A percentile compares a stretch with the other conserved stretches of the same genome.
Conservation (phyloP, 2,113 vertebrate genomes). For the Channa argus region DNA sequence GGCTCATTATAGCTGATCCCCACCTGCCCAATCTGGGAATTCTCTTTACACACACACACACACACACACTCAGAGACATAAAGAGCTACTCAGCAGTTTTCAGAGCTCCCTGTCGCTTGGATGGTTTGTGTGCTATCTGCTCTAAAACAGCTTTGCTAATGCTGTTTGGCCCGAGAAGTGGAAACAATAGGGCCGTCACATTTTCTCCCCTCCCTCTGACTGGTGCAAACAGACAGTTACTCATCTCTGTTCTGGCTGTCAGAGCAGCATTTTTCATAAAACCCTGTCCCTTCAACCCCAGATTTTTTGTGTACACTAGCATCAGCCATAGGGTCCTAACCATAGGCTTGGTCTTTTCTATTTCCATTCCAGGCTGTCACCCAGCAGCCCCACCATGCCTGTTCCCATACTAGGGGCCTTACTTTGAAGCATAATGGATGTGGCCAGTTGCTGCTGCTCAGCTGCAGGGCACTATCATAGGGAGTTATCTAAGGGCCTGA, state of each 20-base stretch:
- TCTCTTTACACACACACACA: conserved; percentile 32
- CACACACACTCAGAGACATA: conserved; percentile 32
- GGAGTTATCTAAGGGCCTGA: conserved; percentile 81
- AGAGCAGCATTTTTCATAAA: conserved; percentile 52
- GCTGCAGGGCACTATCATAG: conserved; percentile 78
- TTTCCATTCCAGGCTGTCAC: conserved; percentile 55
- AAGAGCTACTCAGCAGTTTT: conserved; percentile 72
- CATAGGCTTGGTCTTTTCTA: conserved; percentile 49
- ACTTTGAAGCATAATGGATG: conserved; percentile 81
- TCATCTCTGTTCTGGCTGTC: conserved; percentile 52
- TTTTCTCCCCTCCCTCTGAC: conserved; percentile 46
- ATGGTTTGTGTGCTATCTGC: conserved; percentile 74
- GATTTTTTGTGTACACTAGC: conserved; percentile 41
- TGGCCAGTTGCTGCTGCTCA: conserved; percentile 75
- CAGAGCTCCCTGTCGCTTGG: conserved; percentile 65
- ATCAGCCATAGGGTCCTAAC: conserved; percentile 46
- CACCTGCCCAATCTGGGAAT: conserved; percentile 74
- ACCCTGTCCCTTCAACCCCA: conserved; percentile 18
- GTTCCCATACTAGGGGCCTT: conserved; percentile 53
- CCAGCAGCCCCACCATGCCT: conserved; percentile 31
- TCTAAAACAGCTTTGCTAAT: conserved; percentile 78
- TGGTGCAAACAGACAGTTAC: conserved; percentile 62
- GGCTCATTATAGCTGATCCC: conserved; percentile 76
- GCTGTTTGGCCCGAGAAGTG: conserved; percentile 61
- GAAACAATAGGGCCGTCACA: conserved; percentile 70